These are phyloP conservation scores for Melipona beecheii DNA, from an alignment of 2,888 invertebrate species.

Conservation along the genomic window DNA sequence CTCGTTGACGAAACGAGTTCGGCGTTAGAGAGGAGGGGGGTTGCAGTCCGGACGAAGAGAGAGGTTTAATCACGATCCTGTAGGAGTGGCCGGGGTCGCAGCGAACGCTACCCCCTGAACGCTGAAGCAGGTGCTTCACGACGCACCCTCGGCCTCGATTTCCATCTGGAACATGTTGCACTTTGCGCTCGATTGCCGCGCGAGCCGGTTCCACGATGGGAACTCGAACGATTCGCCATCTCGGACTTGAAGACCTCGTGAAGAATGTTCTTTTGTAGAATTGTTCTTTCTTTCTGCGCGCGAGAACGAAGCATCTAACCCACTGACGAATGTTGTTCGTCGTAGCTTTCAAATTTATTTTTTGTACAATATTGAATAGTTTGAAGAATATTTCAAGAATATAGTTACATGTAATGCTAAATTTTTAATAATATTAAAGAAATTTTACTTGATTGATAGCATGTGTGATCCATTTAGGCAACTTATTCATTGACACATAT, in stretches of 20 bases:
- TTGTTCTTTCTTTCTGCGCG: no score
- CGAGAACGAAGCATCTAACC: no score
- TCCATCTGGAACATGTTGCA: conserved; percentile 78
- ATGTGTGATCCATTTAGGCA: conserved; percentile 62
- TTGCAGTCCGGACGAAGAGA: conserved; percentile 30
- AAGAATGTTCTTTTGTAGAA: no score
- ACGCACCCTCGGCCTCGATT: conserved; percentile 59
- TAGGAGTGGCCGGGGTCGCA: conserved; percentile 38
- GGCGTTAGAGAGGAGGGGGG: conserved; percentile 14
- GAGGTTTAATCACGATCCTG: conserved; percentile 69
- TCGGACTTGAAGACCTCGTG: not conserved
- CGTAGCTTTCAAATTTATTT: conserved; percentile 8
- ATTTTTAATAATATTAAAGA: conserved; percentile 2
- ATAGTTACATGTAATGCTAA: conserved; percentile 2
- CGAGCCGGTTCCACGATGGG: conserved; percentile 38
- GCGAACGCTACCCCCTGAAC: conserved; percentile 32
- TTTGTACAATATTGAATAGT: conserved; percentile 5
- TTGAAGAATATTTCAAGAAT: not conserved
- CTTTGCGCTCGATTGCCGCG: conserved; percentile 77
- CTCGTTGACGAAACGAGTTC: conserved; percentile 37
- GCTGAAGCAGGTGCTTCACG: conserved; percentile 54
- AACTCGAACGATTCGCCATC: not conserved
- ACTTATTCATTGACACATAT: conserved; percentile 56
- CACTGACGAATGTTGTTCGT: no score
- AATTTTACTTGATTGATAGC: conserved; percentile 59